Evolutionary conservation across 1,140 invertebrate species (phyloP).

Genomic region (Mycetomoellerius zeteki): DNA sequence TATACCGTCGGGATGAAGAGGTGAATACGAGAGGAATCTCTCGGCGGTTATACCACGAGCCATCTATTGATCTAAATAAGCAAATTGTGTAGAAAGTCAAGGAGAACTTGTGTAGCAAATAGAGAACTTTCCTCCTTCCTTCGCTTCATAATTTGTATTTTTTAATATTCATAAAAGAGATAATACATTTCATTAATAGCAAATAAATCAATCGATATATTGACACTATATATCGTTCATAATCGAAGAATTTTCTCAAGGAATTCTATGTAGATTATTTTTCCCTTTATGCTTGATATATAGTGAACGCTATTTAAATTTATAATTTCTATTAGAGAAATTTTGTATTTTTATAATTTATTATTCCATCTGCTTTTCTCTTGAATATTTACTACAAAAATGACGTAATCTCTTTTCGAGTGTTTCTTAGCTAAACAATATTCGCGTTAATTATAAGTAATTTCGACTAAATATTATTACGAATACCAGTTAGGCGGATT

Average conservation of each 20-base stretch:
- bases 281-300: not conserved
- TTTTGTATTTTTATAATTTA: conserved; percentile 38
- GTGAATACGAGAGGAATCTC: conserved; percentile 32
- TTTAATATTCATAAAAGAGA: conserved; percentile 41
- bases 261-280: not conserved
- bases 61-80: conserved; percentile 43
- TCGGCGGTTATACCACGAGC: conserved; percentile 43
- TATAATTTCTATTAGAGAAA: conserved; percentile 28
- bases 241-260: conserved; percentile 14
- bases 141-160: conserved; percentile 57
- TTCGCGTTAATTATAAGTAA: not conserved
- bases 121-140: conserved; percentile 58
- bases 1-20: not conserved
- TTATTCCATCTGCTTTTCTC: not conserved
- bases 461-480: conserved; percentile 6
- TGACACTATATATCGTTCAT: conserved; percentile 34
- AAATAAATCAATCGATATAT: conserved; percentile 35
- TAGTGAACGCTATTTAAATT: not conserved
- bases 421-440: not conserved
- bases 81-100: conserved; percentile 39
- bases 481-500: not conserved
- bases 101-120: conserved; percentile 35
- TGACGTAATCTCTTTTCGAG: conserved; percentile 16
- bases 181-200: conserved; percentile 43
- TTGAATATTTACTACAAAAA: not conserved